phyloP scores from a whole-genome alignment of 2,888 invertebrate genomes.

The Dione juno region DNA sequence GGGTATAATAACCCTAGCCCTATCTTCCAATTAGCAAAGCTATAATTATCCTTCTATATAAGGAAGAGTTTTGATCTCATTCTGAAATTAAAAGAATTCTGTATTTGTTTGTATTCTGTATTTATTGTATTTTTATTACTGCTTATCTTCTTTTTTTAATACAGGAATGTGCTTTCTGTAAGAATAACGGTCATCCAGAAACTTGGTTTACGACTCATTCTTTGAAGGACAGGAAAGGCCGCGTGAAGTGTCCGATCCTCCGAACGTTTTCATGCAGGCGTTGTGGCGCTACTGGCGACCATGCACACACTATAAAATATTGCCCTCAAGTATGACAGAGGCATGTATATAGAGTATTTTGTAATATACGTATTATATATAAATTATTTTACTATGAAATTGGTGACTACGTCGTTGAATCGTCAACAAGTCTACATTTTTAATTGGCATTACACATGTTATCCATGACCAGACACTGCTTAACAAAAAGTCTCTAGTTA shows the following conservation, averaged over 20 bases:
- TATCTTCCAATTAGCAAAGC: not conserved
- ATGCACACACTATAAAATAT: slow-evolving; percentile 86
- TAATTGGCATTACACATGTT: too few species aligned
- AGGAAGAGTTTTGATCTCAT: not conserved
- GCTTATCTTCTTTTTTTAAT: not conserved
- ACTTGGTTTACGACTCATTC: slow-evolving; percentile 86
- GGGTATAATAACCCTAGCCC: not conserved
- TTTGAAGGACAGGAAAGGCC: slow-evolving; percentile 86
- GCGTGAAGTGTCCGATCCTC: slow-evolving; percentile 88
- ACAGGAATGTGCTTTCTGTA: slow-evolving; percentile 89
- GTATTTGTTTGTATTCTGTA: not conserved
- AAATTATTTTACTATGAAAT: too few species aligned
- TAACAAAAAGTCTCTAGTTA: too few species aligned
- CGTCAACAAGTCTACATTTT: too few species aligned
- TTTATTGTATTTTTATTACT: not conserved
- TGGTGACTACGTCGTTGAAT: too few species aligned
- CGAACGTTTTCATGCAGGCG: slow-evolving; percentile 88
- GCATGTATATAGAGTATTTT: slow-evolving; percentile 47
- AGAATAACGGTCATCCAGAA: slow-evolving; percentile 88
- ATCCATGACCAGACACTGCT: too few species aligned
- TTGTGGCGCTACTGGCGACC: slow-evolving; percentile 88
- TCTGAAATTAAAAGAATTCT: not conserved
- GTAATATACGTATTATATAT: too few species aligned
- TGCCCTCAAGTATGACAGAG: slow-evolving; percentile 63
- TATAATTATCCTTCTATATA: not conserved